Base-by-base conservation (phyloP, 2,888 invertebrate species). In the Chrysopilus asiliformis region DNA sequence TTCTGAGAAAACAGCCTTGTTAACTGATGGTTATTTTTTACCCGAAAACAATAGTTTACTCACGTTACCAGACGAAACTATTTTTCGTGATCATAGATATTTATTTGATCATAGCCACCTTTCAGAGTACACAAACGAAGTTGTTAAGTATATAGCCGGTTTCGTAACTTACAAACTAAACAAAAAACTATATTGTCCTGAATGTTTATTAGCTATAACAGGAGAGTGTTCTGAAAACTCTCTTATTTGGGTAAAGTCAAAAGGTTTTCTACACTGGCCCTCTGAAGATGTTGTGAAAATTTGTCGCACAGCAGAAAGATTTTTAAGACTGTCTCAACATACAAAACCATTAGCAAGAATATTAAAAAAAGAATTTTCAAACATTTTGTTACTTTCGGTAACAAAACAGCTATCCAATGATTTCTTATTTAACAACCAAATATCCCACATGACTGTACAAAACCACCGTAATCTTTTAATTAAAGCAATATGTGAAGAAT, bases 161-260 rank as follows among this genome's bases (percentile, higher is more conserved):
- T 32, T 25, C 26, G 37, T 37, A 4, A 26, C 32, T 32, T 26
- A 5, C 4, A 32, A 32, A 3, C 4, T 36, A 4, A 9, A 2
- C 3, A 18, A 32, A 18, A 2, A 15, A 4, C 7, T 37, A 4
- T 4, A 32, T 22, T 37, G 37, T 18, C 7, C 30, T 9, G 37
- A 37, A 18, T 37, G 37, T 26, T 14, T 36, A 15, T 19, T 25
- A 13, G 36, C 36, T 13, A n/a, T 36, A 2, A 30, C 30, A 31
- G 31, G 36, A 31, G 12, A 18, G 2, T 15, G 16, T 20, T 24
- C 22, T 6, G 4, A 3, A 4, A 10, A 3, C n/a, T 22, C 36
- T 6, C 30, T 36, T 4, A 19, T 19, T n/a, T 7, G 14, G 8
- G 18, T 19, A 8, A 29, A 36, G 19, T 19, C 29, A 8, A 28